A percentile compares a stretch with the other conserved stretches of the same genome.
phyloP scores from a whole-genome alignment of 2,797 vertebrate genomes.

The Protonibea diacanthus region DNA sequence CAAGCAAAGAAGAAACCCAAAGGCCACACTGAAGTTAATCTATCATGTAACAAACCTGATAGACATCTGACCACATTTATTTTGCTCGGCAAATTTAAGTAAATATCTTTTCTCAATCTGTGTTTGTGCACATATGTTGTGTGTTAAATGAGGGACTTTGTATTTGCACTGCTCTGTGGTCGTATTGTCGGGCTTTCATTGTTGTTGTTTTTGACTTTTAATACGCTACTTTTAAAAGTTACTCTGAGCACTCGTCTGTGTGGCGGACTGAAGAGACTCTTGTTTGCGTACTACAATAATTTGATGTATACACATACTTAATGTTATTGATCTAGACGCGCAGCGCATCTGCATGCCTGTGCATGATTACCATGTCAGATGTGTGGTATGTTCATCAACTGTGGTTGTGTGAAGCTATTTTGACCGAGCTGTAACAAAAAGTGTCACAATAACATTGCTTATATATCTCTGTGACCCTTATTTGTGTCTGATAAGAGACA shows the following conservation, averaged over 20 bases:
- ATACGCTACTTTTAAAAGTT: not conserved
- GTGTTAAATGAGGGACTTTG: not conserved
- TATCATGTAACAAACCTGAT: not conserved
- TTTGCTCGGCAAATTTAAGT: not conserved
- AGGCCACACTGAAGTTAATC: not conserved
- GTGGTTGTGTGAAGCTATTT: conserved; percentile 17
- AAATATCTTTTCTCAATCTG: not conserved
- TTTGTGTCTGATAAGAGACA: not conserved
- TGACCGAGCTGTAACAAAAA: conserved; percentile 2
- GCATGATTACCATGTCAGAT: conserved; percentile 12
- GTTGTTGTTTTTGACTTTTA: conserved; percentile 8
- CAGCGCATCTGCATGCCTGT: not conserved
- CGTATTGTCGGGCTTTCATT: not conserved
- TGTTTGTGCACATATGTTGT: not conserved
- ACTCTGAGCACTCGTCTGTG: not conserved
- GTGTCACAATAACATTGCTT: not conserved
- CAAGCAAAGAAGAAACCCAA: not conserved
- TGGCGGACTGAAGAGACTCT: not conserved
- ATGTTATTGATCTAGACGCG: not conserved
- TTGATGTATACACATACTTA: not conserved
- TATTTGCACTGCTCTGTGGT: not conserved
- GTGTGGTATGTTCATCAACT: conserved; percentile 19
- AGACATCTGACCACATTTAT: conserved; percentile 1
- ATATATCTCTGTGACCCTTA: not conserved
- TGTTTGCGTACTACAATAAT: not conserved